Evolutionary conservation across 2,888 invertebrate species (phyloP), one percentile per base, ranked within the genome.

Genomic region (Melinaea marsaeus): DNA sequence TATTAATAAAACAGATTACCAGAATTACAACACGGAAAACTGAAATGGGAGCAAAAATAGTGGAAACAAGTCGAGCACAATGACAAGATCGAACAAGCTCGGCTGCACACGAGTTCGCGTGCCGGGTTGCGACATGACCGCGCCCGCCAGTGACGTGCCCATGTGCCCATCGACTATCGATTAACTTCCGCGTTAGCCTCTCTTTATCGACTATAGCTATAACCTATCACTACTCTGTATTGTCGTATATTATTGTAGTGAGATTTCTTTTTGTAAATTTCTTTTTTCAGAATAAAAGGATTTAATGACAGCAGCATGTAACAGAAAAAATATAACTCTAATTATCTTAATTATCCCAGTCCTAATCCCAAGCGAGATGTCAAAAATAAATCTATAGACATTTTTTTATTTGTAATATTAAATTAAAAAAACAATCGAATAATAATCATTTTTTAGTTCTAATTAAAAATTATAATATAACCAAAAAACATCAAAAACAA

Each of bases 61-160:
- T 70, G 65, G 71, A 66, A 68, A 72, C 70, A 72, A 72, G 71
- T 69, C 69, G 69, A 71, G 67, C 63, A 72, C 72, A 72, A 71
- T 75, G 75, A 78, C 71, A 77, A 76, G 77, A 79, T 74, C 75
- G 72, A 72, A 75, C 70, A 69, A 67, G 73, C 71, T 71, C 69
- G 60, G 60, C 71, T 66, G 65, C 66, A 72, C 72, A 72, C 72
- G 73, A 77, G 78, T 76, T 88, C 84, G 86, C 87, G 88, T 88
- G 87, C 83, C 76, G 71, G 76, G 77, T 84, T 84, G 82, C 84
- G 80, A 83, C 83, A 85, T 76, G 65, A 74, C 84, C 83, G 84
- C 83, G 81, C 84, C 85, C 83, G 75, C 69, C 72, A 85, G 84
- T 81, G 86, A 66, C 58, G 86, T 83, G 84, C 86, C 80, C 80